These are phyloP conservation scores for Sphenopsis melanotis DNA, from an alignment of 2,797 vertebrate genomes.

Conservation along the genomic window DNA sequence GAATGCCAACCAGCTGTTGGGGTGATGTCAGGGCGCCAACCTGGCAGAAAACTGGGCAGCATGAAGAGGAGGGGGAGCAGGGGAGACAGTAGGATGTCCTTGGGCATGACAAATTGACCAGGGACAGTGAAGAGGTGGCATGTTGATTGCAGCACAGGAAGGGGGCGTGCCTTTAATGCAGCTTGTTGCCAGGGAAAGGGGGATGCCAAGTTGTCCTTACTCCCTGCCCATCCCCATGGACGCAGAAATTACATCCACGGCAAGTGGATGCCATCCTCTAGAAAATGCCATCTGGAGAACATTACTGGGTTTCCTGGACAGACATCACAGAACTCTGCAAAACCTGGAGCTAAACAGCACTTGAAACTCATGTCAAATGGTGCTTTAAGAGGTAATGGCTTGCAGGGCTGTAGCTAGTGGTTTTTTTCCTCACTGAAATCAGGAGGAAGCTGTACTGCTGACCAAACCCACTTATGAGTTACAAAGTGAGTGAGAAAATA, in stretches of 20 bases:
- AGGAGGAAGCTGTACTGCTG: constrained; percentile 19
- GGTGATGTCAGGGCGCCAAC: neutral
- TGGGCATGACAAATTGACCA: neutral
- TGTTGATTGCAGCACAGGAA: fast-evolving
- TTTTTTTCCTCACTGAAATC: neutral
- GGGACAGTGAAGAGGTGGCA: neutral
- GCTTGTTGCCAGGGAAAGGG: neutral
- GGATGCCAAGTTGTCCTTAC: neutral
- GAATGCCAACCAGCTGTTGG: neutral
- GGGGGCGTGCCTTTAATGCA: neutral
- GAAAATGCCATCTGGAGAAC: constrained; percentile 45
- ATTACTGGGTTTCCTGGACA: constrained; percentile 4
- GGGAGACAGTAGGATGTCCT: neutral
- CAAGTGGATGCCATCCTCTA: neutral
- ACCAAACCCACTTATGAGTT: neutral
- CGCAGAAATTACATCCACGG: neutral
- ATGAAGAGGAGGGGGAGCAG: neutral
- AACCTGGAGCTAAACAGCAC: neutral
- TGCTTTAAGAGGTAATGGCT: neutral
- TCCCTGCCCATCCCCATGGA: neutral
- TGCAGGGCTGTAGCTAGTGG: neutral
- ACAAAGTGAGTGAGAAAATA: constrained; percentile 12
- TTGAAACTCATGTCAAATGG: constrained; percentile 6
- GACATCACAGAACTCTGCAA: constrained; percentile 6
- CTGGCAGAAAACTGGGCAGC: neutral